Conservation (phyloP, 2,888 invertebrate species). For the Melikaiella ostensackeni region DNA sequence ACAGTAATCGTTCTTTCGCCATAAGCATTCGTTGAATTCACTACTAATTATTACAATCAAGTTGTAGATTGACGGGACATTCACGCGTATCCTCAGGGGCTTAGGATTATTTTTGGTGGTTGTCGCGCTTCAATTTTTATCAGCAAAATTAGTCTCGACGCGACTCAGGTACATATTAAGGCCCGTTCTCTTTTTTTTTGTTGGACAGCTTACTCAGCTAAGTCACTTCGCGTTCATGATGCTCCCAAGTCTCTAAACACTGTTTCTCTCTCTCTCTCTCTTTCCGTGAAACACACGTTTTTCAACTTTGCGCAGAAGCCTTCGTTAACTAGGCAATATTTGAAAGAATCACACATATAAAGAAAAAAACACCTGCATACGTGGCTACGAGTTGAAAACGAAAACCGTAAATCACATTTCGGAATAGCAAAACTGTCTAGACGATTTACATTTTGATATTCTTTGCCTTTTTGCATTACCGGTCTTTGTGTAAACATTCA, state of each 20-base stretch:
- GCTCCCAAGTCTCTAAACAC: conserved; percentile 37
- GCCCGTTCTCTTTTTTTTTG: conserved; percentile 65
- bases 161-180: conserved; percentile 75
- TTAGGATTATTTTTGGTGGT: conserved; percentile 58
- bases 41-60: conserved; percentile 18
- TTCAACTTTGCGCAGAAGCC: conserved; percentile 25
- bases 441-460: conserved; percentile 38
- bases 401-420: conserved; percentile 23
- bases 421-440: conserved; percentile 29
- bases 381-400: conserved; percentile 7
- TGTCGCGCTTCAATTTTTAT: conserved; percentile 60
- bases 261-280: conserved; percentile 38
- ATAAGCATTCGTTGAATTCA: conserved; percentile 23
- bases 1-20: conserved; percentile 8
- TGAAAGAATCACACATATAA: conserved; percentile 17
- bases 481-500: conserved; percentile 40
- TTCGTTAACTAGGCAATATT: conserved; percentile 33
- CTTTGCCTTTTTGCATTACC: conserved; percentile 26
- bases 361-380: conserved; percentile 26
- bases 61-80: conserved; percentile 30
- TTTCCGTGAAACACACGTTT: conserved; percentile 28
- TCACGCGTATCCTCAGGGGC: conserved; percentile 53
- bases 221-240: conserved; percentile 38
- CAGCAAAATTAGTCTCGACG: conserved; percentile 61
- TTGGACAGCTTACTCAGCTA: conserved; percentile 44